Evolutionary conservation across 2,113 vertebrate species (phyloP).

Genomic region (Willisornis vidua): DNA sequence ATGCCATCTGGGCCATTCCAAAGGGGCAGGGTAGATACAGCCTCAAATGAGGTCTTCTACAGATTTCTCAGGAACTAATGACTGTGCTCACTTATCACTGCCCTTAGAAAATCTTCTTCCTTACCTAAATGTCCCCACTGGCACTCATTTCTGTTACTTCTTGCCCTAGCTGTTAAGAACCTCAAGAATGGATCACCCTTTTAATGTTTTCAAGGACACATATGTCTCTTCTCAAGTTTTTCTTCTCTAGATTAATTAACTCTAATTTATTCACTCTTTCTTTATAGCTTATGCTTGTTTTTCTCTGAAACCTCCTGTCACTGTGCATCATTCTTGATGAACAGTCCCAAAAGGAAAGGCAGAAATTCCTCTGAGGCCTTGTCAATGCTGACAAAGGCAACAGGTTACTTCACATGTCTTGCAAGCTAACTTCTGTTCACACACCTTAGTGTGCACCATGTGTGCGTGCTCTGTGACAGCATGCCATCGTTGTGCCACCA

Average conservation of each 20-base stretch:
- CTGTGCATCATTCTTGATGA: background rate
- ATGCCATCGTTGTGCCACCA: background rate
- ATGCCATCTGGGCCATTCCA: accelerated
- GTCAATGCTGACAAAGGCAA: background rate
- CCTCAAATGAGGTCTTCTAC: background rate
- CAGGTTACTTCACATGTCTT: background rate
- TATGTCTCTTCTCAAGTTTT: background rate
- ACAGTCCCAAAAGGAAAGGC: background rate
- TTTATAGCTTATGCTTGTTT: background rate
- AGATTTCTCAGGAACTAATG: background rate
- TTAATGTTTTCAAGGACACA: background rate
- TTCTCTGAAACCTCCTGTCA: background rate
- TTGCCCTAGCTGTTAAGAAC: background rate
- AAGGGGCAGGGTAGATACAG: background rate
- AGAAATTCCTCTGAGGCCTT: conserved; percentile 18
- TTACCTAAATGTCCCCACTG: background rate
- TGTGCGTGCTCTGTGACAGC: accelerated
- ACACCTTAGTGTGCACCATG: accelerated
- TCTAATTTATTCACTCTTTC: background rate
- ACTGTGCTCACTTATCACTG: background rate
- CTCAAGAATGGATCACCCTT: background rate
- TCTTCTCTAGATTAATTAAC: background rate
- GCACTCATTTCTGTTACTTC: background rate
- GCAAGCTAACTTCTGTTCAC: background rate
- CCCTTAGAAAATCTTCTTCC: background rate